A percentile compares a stretch with the other conserved stretches of the same genome.
These are phyloP conservation scores for human DNA, from an alignment of 2,113 vertebrate genomes.

Conservation along the genomic window GRCh38 chr6:163297001-163297500, in stretches of 20 bases:
- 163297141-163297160: not conserved
- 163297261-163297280: not conserved
- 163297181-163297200: slow-evolving; percentile 23
- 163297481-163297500: slow-evolving; percentile 37
- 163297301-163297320: slow-evolving; percentile 67
- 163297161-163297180: not conserved
- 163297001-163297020: not conserved
- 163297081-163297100: not conserved
- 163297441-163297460: not conserved
- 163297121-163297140: not conserved
- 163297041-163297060: not conserved
- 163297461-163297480: slow-evolving; percentile 39
- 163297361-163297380: slow-evolving; percentile 35
- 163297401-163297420: slow-evolving; percentile 74
- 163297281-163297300: not conserved
- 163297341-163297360: slow-evolving; percentile 67
- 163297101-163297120: not conserved
- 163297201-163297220: not conserved
- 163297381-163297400: slow-evolving; percentile 75
- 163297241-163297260: not conserved
- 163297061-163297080: not conserved
- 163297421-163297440: slow-evolving; percentile 71
- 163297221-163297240: not conserved
- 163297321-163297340: not conserved
- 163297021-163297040: not conserved